Evolutionary conservation across 2,888 invertebrate species (phyloP).

Genomic region (Chouioia cunea): DNA sequence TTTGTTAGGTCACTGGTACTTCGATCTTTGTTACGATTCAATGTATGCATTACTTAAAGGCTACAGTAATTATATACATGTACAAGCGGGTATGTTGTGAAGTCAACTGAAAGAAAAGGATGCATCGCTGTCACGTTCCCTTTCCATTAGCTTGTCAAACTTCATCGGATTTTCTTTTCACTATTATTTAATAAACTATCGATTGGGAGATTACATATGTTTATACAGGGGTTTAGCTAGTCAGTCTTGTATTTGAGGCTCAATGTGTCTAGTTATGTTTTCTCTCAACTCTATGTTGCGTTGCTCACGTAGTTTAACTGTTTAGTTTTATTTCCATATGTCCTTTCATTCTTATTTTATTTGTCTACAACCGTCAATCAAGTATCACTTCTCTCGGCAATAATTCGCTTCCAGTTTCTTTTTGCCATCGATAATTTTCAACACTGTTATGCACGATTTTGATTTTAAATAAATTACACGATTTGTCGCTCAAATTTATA

Average conservation of each 20-base stretch:
- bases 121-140: no score
- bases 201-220: conserved; percentile 61
- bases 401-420: conserved; percentile 16
- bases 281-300: conserved; percentile 60
- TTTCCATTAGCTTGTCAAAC: conserved; percentile 48
- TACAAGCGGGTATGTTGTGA: conserved; percentile 55
- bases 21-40: conserved; percentile 53
- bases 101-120: conserved; percentile 46
- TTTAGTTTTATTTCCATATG: conserved; percentile 41
- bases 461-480: neutral
- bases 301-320: conserved; percentile 54
- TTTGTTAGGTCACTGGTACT: conserved; percentile 60
- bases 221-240: conserved; percentile 67
- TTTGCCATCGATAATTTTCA: conserved; percentile 29
- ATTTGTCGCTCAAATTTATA: no score
- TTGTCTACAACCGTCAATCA: conserved; percentile 17
- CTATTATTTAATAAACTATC: conserved; percentile 26
- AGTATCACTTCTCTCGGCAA: conserved; percentile 36
- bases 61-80: conserved; percentile 48
- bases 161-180: conserved; percentile 54
- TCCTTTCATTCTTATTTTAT: conserved; percentile 33
- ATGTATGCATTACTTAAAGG: conserved; percentile 22
- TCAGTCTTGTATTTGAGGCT: conserved; percentile 69
- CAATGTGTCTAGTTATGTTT: conserved; percentile 62
- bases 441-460: conserved; percentile 19